A percentile compares a stretch with the other conserved stretches of the same genome.
These are phyloP conservation scores for Argyrosomus japonicus DNA, from an alignment of 2,113 vertebrate genomes.

Conservation along the genomic window DNA sequence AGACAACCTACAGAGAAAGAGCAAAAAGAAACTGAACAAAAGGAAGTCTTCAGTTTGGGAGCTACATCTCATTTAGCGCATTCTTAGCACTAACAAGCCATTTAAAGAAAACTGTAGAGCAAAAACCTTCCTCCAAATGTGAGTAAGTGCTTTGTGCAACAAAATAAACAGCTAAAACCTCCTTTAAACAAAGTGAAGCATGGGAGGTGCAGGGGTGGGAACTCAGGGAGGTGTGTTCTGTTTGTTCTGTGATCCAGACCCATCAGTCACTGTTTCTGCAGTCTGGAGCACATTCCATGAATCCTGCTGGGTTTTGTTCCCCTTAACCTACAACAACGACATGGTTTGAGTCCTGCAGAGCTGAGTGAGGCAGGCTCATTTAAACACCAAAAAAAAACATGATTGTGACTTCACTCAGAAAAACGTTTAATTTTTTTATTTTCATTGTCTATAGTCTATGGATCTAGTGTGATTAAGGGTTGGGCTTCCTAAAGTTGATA, in stretches of 20 bases:
- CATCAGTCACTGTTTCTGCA: conserved; percentile 70
- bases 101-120: conserved; percentile 23
- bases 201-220: conserved; percentile 5
- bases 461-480: not conserved
- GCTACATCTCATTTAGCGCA: not conserved
- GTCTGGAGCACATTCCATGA: conserved; percentile 74
- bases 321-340: conserved; percentile 51
- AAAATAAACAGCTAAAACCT: conserved; percentile 50
- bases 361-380: conserved; percentile 5
- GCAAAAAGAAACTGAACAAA: not conserved
- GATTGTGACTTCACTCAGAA: not conserved
- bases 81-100: conserved; percentile 18
- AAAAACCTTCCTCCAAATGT: not conserved
- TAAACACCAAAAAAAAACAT: conserved; percentile 17
- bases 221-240: conserved; percentile 31
- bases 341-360: conserved; percentile 19
- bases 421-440: not conserved
- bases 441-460: not conserved
- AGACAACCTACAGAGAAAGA: conserved; percentile 30
- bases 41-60: not conserved
- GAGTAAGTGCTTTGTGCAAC: conserved; percentile 32
- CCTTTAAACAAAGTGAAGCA: conserved; percentile 50
- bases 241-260: conserved; percentile 61
- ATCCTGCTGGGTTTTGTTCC: conserved; percentile 78
- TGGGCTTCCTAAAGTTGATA: not conserved